Conservation (phyloP, 2,888 invertebrate genomes). For the Torymus auratus region DNA sequence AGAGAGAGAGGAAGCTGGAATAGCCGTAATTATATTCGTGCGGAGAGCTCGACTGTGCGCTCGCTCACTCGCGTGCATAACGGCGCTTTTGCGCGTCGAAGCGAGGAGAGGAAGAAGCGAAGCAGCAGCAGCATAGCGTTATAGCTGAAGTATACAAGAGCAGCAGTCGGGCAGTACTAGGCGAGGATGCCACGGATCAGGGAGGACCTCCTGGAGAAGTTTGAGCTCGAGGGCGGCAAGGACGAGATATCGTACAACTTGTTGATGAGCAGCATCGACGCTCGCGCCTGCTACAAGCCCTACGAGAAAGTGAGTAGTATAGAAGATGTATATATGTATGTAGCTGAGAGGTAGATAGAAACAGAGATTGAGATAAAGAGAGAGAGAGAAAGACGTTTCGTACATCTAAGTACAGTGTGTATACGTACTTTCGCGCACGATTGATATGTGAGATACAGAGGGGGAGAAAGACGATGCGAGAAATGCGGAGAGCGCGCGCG, state of each 20-base stretch:
- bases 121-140: background rate
- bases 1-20: no score
- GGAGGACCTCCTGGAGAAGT: conserved; percentile 68
- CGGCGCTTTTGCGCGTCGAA: conserved; percentile 52
- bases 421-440: no score
- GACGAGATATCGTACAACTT: conserved; percentile 68
- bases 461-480: conserved; percentile 21
- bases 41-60: background rate
- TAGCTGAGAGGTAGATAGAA: no score
- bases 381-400: no score
- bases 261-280: conserved; percentile 75
- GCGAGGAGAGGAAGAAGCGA: background rate
- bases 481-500: background rate
- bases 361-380: no score
- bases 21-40: conserved; percentile 14
- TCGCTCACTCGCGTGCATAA: conserved; percentile 33
- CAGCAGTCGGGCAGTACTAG: no score
- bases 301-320: conserved; percentile 73
- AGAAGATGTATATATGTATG: no score
- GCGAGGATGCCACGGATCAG: conserved; percentile 65
- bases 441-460: no score
- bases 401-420: no score
- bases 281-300: conserved; percentile 76
- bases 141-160: no score
- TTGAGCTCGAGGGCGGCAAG: conserved; percentile 65